Conservation (phyloP, 1,140 invertebrate species). For the Geopemphigus sp. region DNA sequence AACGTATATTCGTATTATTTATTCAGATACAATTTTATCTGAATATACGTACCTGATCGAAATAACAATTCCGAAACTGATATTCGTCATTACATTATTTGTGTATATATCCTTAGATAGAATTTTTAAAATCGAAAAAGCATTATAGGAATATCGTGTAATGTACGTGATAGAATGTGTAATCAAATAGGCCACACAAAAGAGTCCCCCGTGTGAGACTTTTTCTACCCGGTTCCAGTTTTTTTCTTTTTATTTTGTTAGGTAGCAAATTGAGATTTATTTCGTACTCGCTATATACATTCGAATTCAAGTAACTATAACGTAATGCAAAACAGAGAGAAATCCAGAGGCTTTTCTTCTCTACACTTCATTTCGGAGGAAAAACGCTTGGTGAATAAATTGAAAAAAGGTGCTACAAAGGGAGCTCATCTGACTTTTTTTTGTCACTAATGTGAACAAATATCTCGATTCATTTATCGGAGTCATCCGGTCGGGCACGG, state of each 20-base stretch:
- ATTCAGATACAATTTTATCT: neutral
- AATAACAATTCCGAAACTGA: neutral
- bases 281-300: neutral
- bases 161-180: slow-evolving; percentile 15
- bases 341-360: slow-evolving; percentile 14
- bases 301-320: slow-evolving; percentile 16
- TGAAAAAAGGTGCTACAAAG: slow-evolving; percentile 26
- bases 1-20: neutral
- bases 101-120: slow-evolving; percentile 2
- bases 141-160: slow-evolving; percentile 30
- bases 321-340: slow-evolving; percentile 32
- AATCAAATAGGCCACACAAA: slow-evolving; percentile 44
- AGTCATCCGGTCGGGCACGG: neutral
- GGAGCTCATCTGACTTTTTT: slow-evolving; percentile 6
- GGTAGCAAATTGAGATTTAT: slow-evolving; percentile 34
- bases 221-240: too few relatives aligned
- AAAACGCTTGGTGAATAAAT: slow-evolving; percentile 43
- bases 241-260: slow-evolving; percentile 9
- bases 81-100: neutral
- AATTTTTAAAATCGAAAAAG: slow-evolving; percentile 6
- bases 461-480: slow-evolving; percentile 3
- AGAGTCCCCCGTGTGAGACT: slow-evolving; percentile 18
- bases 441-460: slow-evolving; percentile 21
- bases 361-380: neutral
- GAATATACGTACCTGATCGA: neutral